Base-by-base conservation (phyloP, 1,140 invertebrate species). In the Zaprionus ghesquierei region DNA sequence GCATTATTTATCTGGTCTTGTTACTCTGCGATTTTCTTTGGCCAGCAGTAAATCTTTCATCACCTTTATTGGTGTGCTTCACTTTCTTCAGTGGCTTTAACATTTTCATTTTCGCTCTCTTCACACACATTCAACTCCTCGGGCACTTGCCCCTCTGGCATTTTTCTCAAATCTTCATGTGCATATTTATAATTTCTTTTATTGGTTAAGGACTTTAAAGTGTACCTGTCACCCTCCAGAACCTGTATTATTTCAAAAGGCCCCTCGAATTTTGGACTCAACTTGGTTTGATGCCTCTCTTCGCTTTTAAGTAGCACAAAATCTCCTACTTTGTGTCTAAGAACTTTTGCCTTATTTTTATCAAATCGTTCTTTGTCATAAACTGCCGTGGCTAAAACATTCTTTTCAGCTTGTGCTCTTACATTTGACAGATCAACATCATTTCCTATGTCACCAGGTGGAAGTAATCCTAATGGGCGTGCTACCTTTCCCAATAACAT, bases 201-300 rank as follows among this genome's bases (percentile, higher is more conserved):
- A n/a, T n/a, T n/a, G n/a, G n/a, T n/a, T n/a, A n/a, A n/a, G n/a
- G n/a, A n/a, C n/a, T n/a, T n/a, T n/a, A n/a, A n/a, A n/a, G n/a
- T n/a, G n/a, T n/a, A n/a, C n/a, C n/a, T 25, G 25, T 25, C 5
- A 33, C 31, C 31, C 10, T 53, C 50, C 25, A 53, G 50, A 29
- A 53, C 23, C 8, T 53, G 8, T 53, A 53, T 15, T 29, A 53
- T 53, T 27, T 53, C 50, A 27, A 53, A 53, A 29, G n/a, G 50
- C 50, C 50, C 23, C 23, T 53, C 27, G 15, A 53, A 53, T 27
- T 53, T 53, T 27, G 50, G 23, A 53, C 50, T 53, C 15, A 53
- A 15, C 27, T 27, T 53, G 50, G 23, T 53, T 20, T 29, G 23
- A 12, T 53, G 38, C n/a, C n/a, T 44, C 15, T 44, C 15, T 5